Evolutionary conservation across 2,888 invertebrate species (phyloP), one percentile per base, ranked within the genome.

Genomic region (Omphaloscelis lunosa): DNA sequence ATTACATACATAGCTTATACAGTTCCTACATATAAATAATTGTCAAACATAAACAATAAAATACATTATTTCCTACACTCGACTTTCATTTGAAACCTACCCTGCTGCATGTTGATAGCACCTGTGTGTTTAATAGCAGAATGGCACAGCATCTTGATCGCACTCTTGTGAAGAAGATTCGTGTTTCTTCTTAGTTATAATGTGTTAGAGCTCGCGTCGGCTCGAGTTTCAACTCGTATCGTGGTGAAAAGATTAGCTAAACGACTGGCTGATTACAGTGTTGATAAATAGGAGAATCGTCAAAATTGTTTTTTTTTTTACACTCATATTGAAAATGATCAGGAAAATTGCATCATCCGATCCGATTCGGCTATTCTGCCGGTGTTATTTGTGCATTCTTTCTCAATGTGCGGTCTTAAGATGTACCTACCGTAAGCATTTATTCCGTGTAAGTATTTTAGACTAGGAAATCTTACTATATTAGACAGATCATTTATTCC

Each of bases 11-110:
- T 72, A 75, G 17, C 45, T 59, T 68, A 62, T 39, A 77, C 72
- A 73, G 34, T 76, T 51, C 51, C 9, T 51, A 79, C 86, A 70
- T 79, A 34, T 29, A 45, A 68, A 69, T 63, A 53, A 80, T 79
- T 81, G 85, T 86, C 80, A 83, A 79, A 83, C 83, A 82, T 68
- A 73, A 56, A 85, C 81, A 88, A 89, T 88, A 88, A 88, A 82
- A 83, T 81, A 89, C 88, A 82, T 83, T 79, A 17, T 48, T 62
- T 29, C 58, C 53, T 53, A 87, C 84, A 87, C 86, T 45, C n/a
- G 89, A 89, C 85, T 89, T 89, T 89, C 79, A 89, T 89, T 89
- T 85, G 12, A 59, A 59, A 63, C 81, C 80, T 77, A 63, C 76
- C 79, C 72, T 69, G 82, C 72, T 69, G 82, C 78, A 85, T 85